phyloP scores from a whole-genome alignment of 1,140 invertebrate genomes.

The Aphaenogaster ashmeadi region DNA sequence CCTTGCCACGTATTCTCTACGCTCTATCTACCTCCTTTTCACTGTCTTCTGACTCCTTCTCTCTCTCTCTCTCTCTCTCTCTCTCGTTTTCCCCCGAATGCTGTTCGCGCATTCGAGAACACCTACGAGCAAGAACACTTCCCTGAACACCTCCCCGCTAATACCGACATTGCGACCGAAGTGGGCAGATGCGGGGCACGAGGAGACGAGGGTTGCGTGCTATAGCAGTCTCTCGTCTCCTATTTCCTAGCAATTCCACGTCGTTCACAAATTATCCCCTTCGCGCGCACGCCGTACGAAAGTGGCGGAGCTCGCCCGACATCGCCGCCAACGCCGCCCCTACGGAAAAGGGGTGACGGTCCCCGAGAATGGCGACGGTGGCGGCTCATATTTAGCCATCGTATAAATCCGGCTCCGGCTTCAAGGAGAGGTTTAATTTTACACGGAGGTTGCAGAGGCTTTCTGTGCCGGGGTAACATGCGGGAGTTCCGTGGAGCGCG shows the following conservation, averaged over 20 bases:
- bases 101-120: constrained; percentile 3
- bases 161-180: constrained; percentile 25
- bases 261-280: constrained; percentile 77
- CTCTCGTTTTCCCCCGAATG: constrained; percentile 9
- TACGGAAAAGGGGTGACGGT: constrained; percentile 56
- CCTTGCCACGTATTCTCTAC: constrained; percentile 1
- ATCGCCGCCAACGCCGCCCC: constrained; percentile 36
- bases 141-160: background rate
- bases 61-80: background rate
- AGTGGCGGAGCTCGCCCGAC: constrained; percentile 59
- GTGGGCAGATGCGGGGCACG: constrained; percentile 47
- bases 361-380: constrained; percentile 61
- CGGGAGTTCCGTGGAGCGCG: constrained; percentile 61
- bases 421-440: constrained; percentile 78
- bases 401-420: constrained; percentile 74
- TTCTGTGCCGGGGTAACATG: constrained; percentile 63
- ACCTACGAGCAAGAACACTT: constrained; percentile 27
- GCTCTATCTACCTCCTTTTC: background rate
- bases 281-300: constrained; percentile 63
- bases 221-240: constrained; percentile 70
- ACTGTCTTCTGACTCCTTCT: background rate
- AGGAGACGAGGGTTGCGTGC: constrained; percentile 25
- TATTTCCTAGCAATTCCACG: constrained; percentile 75
- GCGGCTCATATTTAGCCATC: constrained; percentile 79
- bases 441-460: constrained; percentile 67